Percentiles rank a stretch among this genome's conserved stretches.
These are phyloP conservation scores for Mesochorus sp. DNA, from an alignment of 2,888 invertebrate species.

Conservation along the genomic window DNA sequence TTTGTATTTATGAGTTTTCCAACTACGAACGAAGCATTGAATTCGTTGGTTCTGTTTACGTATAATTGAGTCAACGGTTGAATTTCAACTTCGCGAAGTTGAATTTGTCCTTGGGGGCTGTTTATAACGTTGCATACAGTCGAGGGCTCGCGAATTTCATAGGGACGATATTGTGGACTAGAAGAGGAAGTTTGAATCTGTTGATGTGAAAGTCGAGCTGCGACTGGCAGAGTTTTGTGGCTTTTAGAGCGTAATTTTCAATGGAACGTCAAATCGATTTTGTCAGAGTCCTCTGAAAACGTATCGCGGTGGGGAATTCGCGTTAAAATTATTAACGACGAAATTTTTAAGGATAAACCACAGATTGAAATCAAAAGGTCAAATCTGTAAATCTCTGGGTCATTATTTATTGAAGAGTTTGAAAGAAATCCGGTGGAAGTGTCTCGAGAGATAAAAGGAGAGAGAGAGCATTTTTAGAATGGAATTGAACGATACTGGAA, in stretches of 20 bases:
- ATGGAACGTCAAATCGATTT: conserved; percentile 28
- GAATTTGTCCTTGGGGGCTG: too few species aligned
- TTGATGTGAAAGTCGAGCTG: conserved; percentile 12
- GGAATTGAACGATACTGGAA: too few species aligned
- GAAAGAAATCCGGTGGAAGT: too few species aligned
- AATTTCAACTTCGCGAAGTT: conserved; percentile 37
- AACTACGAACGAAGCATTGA: conserved; percentile 11
- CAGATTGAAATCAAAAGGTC: too few species aligned
- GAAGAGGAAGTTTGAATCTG: conserved; percentile 32
- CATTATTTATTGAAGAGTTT: too few species aligned
- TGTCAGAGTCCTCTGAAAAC: background rate
- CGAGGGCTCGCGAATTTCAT: conserved; percentile 4
- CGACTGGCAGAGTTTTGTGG: conserved; percentile 20
- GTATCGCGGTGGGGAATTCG: too few species aligned
- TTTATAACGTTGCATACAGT: conserved; percentile 21
- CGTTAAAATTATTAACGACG: too few species aligned
- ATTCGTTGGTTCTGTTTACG: conserved; percentile 35
- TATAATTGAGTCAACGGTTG: conserved; percentile 34
- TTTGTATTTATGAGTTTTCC: too few species aligned
- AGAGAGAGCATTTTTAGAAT: too few species aligned
- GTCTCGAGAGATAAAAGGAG: too few species aligned
- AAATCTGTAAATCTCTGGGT: too few species aligned
- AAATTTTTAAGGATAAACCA: background rate
- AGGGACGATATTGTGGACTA: conserved; percentile 23
- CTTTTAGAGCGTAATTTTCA: conserved; percentile 9